phyloP scores from a whole-genome alignment of 2,888 invertebrate genomes.

The Tiliacea citrago region DNA sequence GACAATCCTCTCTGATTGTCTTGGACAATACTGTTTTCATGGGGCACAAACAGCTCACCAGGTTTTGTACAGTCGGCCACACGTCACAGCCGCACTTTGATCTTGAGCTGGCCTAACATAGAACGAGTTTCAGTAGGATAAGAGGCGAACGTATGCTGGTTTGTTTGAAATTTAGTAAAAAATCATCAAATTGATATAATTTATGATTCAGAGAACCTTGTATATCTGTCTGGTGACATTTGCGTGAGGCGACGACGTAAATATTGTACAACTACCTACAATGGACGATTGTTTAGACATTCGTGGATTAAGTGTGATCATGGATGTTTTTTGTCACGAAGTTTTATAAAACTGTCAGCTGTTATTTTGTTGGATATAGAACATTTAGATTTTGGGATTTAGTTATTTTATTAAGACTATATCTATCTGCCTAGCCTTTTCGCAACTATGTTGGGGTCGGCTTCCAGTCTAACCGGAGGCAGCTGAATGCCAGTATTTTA shows the following conservation, averaged over 20 bases:
- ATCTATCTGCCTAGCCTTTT: no score
- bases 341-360: slow-evolving; percentile 14
- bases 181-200: slow-evolving; percentile 38
- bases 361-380: slow-evolving; percentile 11
- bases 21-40: not conserved
- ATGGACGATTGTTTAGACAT: slow-evolving; percentile 58
- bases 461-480: no score
- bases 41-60: not conserved
- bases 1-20: no score
- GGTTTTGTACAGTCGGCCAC: not conserved
- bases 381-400: slow-evolving; percentile 16
- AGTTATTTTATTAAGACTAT: not conserved
- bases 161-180: slow-evolving; percentile 2
- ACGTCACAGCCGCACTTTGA: not conserved
- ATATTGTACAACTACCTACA: slow-evolving; percentile 44
- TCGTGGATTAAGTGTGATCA: slow-evolving; percentile 52
- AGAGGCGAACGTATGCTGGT: no score
- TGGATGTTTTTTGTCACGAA: slow-evolving; percentile 16
- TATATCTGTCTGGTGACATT: slow-evolving; percentile 59
- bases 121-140: not conserved
- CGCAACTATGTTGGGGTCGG: no score
- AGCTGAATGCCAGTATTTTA: no score
- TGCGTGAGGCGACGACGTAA: slow-evolving; percentile 57
- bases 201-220: slow-evolving; percentile 26
- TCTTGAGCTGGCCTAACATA: not conserved